Conservation (phyloP, 2,113 vertebrate genomes). For the Paraplagusia blochii region DNA sequence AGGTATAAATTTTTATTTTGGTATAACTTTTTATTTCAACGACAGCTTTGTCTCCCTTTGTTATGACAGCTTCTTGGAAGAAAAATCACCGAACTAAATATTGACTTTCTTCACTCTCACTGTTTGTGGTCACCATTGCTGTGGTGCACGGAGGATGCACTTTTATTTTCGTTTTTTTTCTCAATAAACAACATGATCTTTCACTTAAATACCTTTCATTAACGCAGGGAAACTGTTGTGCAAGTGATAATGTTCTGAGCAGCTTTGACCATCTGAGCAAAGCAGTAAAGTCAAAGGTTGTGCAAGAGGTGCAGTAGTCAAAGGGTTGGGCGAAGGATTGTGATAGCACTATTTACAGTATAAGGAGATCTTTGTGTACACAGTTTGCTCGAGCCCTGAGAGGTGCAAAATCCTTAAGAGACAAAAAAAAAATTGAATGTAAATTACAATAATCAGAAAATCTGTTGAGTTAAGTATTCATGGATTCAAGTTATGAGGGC, state of each 20-base stretch:
- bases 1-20: no score
- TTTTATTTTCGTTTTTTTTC: neutral
- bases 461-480: neutral
- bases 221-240: neutral
- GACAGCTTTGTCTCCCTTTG: no score
- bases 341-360: constrained; percentile 25
- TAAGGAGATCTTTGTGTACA: constrained; percentile 17
- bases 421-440: neutral
- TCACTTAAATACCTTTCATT: no score
- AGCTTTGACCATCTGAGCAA: constrained; percentile 4
- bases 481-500: neutral
- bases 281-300: constrained; percentile 35
- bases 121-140: neutral
- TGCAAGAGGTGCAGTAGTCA: constrained; percentile 11
- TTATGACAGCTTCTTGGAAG: no score
- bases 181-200: no score
- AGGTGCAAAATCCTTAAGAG: neutral
- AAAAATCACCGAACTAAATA: no score
- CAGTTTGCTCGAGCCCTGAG: constrained; percentile 1
- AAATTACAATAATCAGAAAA: constrained; percentile 8
- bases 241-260: neutral
- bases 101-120: neutral
- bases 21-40: no score
- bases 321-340: constrained; percentile 19
- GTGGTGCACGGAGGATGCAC: no score